Evolutionary conservation across 2,888 invertebrate genomes (phyloP).

Genomic region (Baccha elongata): DNA sequence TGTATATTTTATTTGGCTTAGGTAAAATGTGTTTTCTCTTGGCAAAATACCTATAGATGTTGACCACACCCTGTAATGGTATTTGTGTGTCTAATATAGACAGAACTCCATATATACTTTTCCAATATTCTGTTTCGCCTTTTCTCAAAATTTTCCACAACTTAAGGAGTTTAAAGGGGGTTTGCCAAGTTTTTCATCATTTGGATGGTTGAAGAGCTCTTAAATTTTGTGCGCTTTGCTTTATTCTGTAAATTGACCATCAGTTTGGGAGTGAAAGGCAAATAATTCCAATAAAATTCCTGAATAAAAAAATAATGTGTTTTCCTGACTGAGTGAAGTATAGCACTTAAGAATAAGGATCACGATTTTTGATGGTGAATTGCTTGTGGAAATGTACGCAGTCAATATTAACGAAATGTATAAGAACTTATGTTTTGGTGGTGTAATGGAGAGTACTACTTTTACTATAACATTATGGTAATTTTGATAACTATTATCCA

Average conservation of each 20-base stretch:
- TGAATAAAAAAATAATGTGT: constrained; percentile 3
- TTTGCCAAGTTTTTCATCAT: constrained; percentile 12
- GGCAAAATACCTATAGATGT: constrained; percentile 47
- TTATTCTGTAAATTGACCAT: constrained; percentile 28
- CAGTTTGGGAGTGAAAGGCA: constrained; percentile 26
- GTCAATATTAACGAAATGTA: no score
- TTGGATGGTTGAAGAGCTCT: constrained; percentile 8
- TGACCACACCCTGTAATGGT: constrained; percentile 72
- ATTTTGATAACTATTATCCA: background rate
- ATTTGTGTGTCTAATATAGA: constrained; percentile 49
- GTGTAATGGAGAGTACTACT: background rate
- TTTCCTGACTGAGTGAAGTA: background rate
- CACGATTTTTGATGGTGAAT: background rate
- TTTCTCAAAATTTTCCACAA: constrained; percentile 15
- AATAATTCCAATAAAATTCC: constrained; percentile 1
- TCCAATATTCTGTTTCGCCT: constrained; percentile 16
- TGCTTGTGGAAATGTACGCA: background rate
- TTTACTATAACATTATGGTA: background rate
- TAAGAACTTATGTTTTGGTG: background rate
- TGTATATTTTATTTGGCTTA: constrained; percentile 62
- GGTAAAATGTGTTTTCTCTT: constrained; percentile 57
- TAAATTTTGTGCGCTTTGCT: background rate
- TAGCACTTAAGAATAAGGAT: constrained; percentile 1
- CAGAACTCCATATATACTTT: constrained; percentile 57
- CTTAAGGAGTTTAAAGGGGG: background rate